Percentiles rank a stretch among this genome's conserved stretches.
These are phyloP conservation scores for Rhimphoctona megacephalus DNA, from an alignment of 2,888 invertebrate species.

Conservation along the genomic window DNA sequence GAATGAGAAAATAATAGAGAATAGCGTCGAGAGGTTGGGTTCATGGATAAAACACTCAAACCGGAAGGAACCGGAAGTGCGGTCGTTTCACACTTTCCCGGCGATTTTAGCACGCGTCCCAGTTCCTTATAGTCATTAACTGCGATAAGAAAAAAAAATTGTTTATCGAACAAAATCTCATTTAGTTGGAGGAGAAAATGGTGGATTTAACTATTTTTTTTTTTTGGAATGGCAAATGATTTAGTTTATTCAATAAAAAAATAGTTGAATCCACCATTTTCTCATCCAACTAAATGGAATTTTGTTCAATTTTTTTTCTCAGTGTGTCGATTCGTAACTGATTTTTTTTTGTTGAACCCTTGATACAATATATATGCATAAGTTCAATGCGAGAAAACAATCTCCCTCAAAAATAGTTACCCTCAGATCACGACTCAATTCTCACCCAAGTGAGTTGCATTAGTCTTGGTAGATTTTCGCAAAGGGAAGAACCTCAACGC, in stretches of 20 bases:
- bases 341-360: not conserved
- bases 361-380: not conserved
- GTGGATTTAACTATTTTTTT: too few species aligned
- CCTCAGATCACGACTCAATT: constrained; percentile 11
- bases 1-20: constrained; percentile 67
- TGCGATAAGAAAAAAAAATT: too few species aligned
- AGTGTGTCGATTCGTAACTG: constrained; percentile 10
- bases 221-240: too few species aligned
- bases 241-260: too few species aligned
- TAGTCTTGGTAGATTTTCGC: constrained; percentile 36
- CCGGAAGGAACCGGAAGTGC: constrained; percentile 77
- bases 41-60: constrained; percentile 62
- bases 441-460: constrained; percentile 68
- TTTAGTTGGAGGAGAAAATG: too few species aligned
- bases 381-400: constrained; percentile 8
- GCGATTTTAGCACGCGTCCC: constrained; percentile 58
- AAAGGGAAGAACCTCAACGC: constrained; percentile 9
- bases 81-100: constrained; percentile 80
- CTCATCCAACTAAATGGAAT: too few species aligned
- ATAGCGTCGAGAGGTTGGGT: constrained; percentile 71
- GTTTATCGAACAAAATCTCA: too few species aligned
- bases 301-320: too few species aligned
- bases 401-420: constrained; percentile 40
- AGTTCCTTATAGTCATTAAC: not conserved
- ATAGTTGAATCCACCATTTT: too few species aligned